These are phyloP conservation scores for Drosophila nigricruria DNA, from an alignment of 2,888 invertebrate species.

Conservation along the genomic window DNA sequence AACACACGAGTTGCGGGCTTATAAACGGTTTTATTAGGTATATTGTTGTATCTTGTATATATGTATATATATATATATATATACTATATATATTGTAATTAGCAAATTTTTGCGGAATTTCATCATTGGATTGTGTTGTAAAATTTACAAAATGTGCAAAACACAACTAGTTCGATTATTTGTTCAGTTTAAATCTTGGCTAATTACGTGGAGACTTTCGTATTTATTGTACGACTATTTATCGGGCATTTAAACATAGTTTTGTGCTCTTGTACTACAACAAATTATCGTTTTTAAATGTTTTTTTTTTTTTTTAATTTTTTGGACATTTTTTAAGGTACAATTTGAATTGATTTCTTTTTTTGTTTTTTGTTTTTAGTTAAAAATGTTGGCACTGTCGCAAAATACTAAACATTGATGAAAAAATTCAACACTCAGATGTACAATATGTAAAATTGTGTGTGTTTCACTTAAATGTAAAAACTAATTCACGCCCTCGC, in stretches of 20 bases:
- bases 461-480: constrained; percentile 45
- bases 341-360: constrained; percentile 53
- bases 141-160: constrained; percentile 77
- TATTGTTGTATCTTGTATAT: constrained; percentile 57
- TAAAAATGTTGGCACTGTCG: constrained; percentile 60
- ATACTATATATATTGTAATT: constrained; percentile 37
- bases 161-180: constrained; percentile 68
- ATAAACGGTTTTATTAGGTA: constrained; percentile 74
- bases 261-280: constrained; percentile 52
- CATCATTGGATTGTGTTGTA: constrained; percentile 64
- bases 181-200: constrained; percentile 36
- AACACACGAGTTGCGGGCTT: constrained; percentile 47
- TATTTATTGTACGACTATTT: constrained; percentile 51
- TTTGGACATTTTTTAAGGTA: constrained; percentile 61
- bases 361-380: constrained; percentile 23
- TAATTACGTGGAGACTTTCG: constrained; percentile 44
- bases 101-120: constrained; percentile 56
- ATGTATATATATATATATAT: constrained; percentile 37
- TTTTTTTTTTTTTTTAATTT: constrained; percentile 15
- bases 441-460: constrained; percentile 66
- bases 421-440: constrained; percentile 75
- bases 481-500: constrained; percentile 37
- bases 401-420: constrained; percentile 70
- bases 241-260: constrained; percentile 41
- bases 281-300: constrained; percentile 27